Evolutionary conservation across 2,888 invertebrate species (phyloP).

Genomic region (Andrena hattorfiana): DNA sequence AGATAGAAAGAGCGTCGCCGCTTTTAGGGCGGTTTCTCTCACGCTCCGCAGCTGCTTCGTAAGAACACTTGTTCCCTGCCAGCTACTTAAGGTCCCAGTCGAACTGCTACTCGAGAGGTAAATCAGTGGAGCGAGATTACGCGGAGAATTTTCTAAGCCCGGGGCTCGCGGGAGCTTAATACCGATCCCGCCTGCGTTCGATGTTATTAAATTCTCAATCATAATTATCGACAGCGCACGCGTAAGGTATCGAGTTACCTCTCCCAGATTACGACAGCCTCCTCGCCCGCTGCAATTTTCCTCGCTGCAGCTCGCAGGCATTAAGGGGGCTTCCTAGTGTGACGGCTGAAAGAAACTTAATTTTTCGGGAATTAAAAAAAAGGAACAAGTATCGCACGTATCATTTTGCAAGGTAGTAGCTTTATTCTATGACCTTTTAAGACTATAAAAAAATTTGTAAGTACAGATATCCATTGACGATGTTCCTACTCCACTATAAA

Average conservation of each 20-base stretch:
- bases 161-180: slow-evolving; percentile 20
- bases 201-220: slow-evolving; percentile 36
- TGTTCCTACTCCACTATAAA: too few relatives aligned
- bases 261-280: background rate
- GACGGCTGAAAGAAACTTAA: too few relatives aligned
- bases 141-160: slow-evolving; percentile 29
- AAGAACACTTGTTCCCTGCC: background rate
- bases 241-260: background rate
- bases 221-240: slow-evolving; percentile 18
- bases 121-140: slow-evolving; percentile 40
- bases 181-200: slow-evolving; percentile 16
- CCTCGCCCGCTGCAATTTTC: background rate
- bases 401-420: too few relatives aligned
- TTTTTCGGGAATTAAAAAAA: too few relatives aligned
- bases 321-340: background rate
- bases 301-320: background rate
- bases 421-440: too few relatives aligned
- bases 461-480: too few relatives aligned
- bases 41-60: background rate
- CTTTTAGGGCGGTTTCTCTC: background rate
- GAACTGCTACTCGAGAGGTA: background rate
- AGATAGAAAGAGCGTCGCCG: background rate
- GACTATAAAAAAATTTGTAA: too few relatives aligned
- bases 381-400: too few relatives aligned
- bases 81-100: background rate